Base-by-base conservation (phyloP, 2,113 vertebrate species). In the Oostethus manadensis region DNA sequence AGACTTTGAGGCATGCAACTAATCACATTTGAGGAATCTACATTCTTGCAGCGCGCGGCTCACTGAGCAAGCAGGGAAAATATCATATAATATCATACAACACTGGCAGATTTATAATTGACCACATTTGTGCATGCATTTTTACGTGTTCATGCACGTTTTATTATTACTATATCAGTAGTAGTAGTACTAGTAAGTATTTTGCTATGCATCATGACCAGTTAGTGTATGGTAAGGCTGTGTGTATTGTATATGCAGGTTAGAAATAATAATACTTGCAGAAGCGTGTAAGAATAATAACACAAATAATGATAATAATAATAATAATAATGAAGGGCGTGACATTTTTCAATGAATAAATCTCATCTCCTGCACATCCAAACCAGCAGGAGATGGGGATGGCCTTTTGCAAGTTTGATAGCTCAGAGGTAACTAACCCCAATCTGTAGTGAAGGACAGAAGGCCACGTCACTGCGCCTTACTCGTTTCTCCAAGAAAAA, bases 331-430 rank as follows among this genome's bases (percentile, higher is more conserved):
- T 47, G n/a, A n/a, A n/a, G n/a, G n/a, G n/a, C n/a, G n/a, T n/a
- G n/a, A n/a, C n/a, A n/a, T 33, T 33, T 51, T 29, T 16, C 16
- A 51, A 16, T n/a, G 15, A 33, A 33, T 20, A n/a, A n/a, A 35
- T 53, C 15, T 51, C n/a, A n/a, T n/a, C n/a, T n/a, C n/a, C n/a
- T n/a, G 56, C 71, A 0, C 68, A 72, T 78, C 64, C 15, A 7
- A n/a, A n/a, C 6, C 11, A 21, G 46, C 20, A 18, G 49, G 69
- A 83, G 84, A 84, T 77, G 72, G 84, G 79, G 76, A 76, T 84
- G 67, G 72, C 87, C 84, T 87, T 86, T 84, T 84, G 73, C 86
- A 76, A 86, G 75, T 76, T 57, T n/a, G 57, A 40, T 50, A 68
- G 77, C 83, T 88, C 74, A 84, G 74, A 85, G 84, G 71, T 75